phyloP scores from a whole-genome alignment of 2,113 vertebrate species.

The Noturus placidus region DNA sequence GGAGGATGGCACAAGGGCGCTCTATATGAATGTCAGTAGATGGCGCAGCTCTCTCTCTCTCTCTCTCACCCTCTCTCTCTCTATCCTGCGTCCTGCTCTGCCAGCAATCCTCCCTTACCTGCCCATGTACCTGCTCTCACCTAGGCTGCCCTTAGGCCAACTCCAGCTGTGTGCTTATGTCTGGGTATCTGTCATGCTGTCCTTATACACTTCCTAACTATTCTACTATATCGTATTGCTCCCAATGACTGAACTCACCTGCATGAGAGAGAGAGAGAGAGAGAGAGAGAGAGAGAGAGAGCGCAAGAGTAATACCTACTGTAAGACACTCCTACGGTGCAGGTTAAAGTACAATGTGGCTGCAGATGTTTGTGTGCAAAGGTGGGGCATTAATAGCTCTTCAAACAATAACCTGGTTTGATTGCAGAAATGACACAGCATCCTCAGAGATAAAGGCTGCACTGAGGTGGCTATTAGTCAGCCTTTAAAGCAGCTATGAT shows the following conservation, averaged over 20 bases:
- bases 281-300: constrained; percentile 6
- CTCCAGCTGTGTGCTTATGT: constrained; percentile 14
- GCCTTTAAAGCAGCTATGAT: constrained; percentile 7
- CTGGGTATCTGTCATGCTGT: constrained; percentile 3
- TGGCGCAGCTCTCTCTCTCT: constrained; percentile 65
- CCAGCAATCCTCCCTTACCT: constrained; percentile 49
- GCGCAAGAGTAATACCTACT: neutral
- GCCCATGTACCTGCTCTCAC: constrained; percentile 40
- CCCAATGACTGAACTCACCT: neutral
- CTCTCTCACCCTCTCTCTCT: constrained; percentile 62
- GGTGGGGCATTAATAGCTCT: constrained; percentile 57
- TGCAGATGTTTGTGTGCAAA: constrained; percentile 39
- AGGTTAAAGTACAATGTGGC: constrained; percentile 69
- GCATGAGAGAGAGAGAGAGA: neutral
- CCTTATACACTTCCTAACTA: neutral
- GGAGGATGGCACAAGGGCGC: constrained; percentile 69
- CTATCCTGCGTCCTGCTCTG: constrained; percentile 48
- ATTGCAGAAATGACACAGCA: constrained; percentile 26
- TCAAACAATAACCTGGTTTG: constrained; percentile 56
- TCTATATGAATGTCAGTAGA: constrained; percentile 66
- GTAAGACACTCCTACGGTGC: constrained; percentile 24
- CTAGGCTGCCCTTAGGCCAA: constrained; percentile 5
- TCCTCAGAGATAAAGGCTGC: constrained; percentile 16
- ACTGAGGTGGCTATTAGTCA: neutral
- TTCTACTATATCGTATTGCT: neutral